A percentile compares a stretch with the other conserved stretches of the same genome.
These are phyloP conservation scores for Cololabis saira DNA, from an alignment of 2,113 vertebrate genomes.

Conservation along the genomic window DNA sequence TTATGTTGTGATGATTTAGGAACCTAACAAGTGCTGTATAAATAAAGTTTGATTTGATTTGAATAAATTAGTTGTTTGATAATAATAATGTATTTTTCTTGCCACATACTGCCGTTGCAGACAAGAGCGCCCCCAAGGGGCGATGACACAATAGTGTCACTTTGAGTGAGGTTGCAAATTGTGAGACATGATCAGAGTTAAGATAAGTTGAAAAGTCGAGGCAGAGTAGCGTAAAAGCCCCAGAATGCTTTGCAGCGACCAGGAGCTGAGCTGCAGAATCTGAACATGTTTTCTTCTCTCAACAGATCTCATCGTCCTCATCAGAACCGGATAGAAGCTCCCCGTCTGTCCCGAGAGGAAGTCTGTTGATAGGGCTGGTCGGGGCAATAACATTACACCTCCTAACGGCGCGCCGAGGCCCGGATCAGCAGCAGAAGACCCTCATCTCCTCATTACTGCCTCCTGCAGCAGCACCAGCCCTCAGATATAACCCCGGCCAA, in stretches of 20 bases:
- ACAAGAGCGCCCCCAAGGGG: too few species aligned
- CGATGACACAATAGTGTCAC: too few species aligned
- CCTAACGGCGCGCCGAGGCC: constrained; percentile 38
- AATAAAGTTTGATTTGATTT: too few species aligned
- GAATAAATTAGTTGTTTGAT: too few species aligned
- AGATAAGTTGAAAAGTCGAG: too few species aligned
- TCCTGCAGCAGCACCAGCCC: constrained; percentile 44
- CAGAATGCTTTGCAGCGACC: neutral
- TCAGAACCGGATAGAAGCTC: constrained; percentile 17
- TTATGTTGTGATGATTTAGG: too few species aligned
- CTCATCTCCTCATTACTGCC: constrained; percentile 64
- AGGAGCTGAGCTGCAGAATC: neutral
- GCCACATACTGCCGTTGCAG: too few species aligned
- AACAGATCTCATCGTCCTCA: constrained; percentile 35
- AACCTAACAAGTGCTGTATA: too few species aligned
- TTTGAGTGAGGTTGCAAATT: too few species aligned
- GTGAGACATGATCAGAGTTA: too few species aligned
- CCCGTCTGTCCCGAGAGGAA: constrained; percentile 38
- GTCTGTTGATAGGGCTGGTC: constrained; percentile 30
- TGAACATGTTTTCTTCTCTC: constrained; percentile 52
- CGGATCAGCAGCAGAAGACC: constrained; percentile 66
- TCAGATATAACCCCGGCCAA: constrained; percentile 64
- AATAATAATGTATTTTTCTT: too few species aligned
- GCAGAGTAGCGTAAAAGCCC: too few species aligned
- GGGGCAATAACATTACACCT: constrained; percentile 64